A percentile compares a stretch with the other conserved stretches of the same genome.
Evolutionary conservation across 2,888 invertebrate species (phyloP).

Genomic region (Drosophila neotestacea): DNA sequence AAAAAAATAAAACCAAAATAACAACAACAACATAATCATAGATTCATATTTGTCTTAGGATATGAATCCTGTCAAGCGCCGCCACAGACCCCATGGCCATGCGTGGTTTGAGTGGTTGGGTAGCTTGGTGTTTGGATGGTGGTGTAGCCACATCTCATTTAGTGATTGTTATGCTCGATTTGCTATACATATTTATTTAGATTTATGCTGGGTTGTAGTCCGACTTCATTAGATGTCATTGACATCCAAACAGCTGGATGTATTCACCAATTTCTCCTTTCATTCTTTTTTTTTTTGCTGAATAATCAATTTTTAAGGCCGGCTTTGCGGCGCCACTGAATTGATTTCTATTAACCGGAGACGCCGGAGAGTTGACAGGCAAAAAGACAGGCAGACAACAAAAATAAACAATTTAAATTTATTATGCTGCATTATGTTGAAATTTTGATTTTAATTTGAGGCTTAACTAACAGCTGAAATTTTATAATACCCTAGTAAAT

Average conservation of each 20-base stretch:
- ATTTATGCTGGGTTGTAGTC: slow-evolving; percentile 41
- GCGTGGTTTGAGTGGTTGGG: slow-evolving; percentile 14
- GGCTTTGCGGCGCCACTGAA: slow-evolving; percentile 47
- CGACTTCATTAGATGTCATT: slow-evolving; percentile 58
- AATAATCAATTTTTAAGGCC: slow-evolving; percentile 39
- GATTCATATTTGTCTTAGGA: slow-evolving; percentile 55
- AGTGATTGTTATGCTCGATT: slow-evolving; percentile 56
- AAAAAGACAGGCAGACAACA: not conserved
- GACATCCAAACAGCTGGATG: slow-evolving; percentile 28
- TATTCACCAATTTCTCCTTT: slow-evolving; percentile 2
- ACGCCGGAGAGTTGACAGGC: slow-evolving; percentile 6
- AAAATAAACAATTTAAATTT: slow-evolving; percentile 23
- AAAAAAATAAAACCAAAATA: not conserved
- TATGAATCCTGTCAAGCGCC: slow-evolving; percentile 43
- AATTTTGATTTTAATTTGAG: slow-evolving; percentile 1
- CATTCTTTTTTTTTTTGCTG: slow-evolving; percentile 36
- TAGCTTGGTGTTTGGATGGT: not conserved
- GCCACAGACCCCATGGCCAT: slow-evolving; percentile 18
- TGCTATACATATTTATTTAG: slow-evolving; percentile 38
- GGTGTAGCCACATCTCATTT: slow-evolving; percentile 32
- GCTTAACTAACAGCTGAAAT: slow-evolving; percentile 1
- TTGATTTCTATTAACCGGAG: slow-evolving; percentile 34
- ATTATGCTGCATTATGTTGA: slow-evolving; percentile 10
- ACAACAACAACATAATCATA: slow-evolving; percentile 29
- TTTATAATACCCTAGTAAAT: not conserved